Percentiles rank a stretch among this genome's conserved stretches.
phyloP scores from a whole-genome alignment of 2,113 vertebrate genomes.

The Antechinus flavipes region DNA sequence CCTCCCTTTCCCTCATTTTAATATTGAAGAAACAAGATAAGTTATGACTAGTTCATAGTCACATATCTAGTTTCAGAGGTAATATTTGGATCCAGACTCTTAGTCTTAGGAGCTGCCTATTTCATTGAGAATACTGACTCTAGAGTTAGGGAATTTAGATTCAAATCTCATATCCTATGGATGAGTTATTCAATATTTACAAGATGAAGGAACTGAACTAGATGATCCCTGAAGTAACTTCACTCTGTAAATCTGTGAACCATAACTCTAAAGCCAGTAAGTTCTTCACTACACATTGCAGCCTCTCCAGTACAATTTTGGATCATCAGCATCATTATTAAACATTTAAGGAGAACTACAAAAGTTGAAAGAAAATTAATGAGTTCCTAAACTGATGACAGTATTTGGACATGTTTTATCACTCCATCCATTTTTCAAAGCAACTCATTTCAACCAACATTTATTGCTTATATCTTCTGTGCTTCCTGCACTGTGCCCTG shows the following conservation, averaged over 20 bases:
- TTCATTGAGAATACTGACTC: background rate
- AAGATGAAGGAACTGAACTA: background rate
- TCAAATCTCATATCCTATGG: background rate
- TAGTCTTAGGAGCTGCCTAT: background rate
- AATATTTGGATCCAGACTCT: background rate
- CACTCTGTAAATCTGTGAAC: background rate
- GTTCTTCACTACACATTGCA: background rate
- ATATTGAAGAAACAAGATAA: background rate
- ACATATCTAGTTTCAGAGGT: background rate
- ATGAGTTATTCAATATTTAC: background rate
- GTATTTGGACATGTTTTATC: conserved; percentile 1
- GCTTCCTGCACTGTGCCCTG: background rate
- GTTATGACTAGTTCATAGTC: background rate
- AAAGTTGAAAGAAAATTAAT: conserved; percentile 5
- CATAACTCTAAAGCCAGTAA: background rate
- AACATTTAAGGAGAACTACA: background rate
- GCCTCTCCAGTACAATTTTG: background rate
- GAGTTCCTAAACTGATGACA: conserved; percentile 39
- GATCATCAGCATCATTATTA: background rate
- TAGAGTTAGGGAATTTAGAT: background rate
- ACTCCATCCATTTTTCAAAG: background rate
- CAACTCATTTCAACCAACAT: background rate
- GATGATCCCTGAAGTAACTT: background rate
- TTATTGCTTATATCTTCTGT: background rate
- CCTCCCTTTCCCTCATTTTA: too few species aligned